Evolutionary conservation across 1,140 invertebrate species (phyloP).

Genomic region (Globodera rostochiensis): DNA sequence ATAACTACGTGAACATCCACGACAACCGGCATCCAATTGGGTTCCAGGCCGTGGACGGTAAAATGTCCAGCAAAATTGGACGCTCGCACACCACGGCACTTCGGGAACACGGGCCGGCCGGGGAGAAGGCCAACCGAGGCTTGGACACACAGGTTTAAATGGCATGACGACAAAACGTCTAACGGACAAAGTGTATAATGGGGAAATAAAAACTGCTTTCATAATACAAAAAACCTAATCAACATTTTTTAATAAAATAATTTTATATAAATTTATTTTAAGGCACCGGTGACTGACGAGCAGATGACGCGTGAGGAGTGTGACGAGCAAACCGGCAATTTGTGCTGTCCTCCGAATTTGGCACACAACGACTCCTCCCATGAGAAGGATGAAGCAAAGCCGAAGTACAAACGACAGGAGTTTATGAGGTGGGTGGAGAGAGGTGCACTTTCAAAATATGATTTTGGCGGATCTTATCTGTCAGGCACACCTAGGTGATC

Average conservation of each 20-base stretch:
- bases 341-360: conserved; percentile 27
- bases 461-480: too few relatives aligned
- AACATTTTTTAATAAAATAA: conserved; percentile 1
- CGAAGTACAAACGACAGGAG: conserved; percentile 65
- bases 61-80: conserved; percentile 58
- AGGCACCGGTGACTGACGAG: conserved; percentile 16
- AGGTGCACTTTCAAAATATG: not conserved
- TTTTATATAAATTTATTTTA: not conserved
- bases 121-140: conserved; percentile 36
- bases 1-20: conserved; percentile 61
- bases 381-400: conserved; percentile 49
- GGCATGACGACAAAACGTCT: conserved; percentile 49
- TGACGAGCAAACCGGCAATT: conserved; percentile 62
- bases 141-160: conserved; percentile 64
- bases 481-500: too few relatives aligned
- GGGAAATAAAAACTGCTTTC: not conserved
- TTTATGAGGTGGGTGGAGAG: conserved; percentile 52
- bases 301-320: conserved; percentile 62
- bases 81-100: conserved; percentile 64
- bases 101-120: conserved; percentile 53
- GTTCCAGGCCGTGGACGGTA: conserved; percentile 25
- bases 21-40: conserved; percentile 10
- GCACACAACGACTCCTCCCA: conserved; percentile 37
- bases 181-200: not conserved
- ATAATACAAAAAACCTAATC: not conserved